These are phyloP conservation scores for Spheniscus mendiculus DNA, from an alignment of 2,113 vertebrate genomes.

Conservation along the genomic window DNA sequence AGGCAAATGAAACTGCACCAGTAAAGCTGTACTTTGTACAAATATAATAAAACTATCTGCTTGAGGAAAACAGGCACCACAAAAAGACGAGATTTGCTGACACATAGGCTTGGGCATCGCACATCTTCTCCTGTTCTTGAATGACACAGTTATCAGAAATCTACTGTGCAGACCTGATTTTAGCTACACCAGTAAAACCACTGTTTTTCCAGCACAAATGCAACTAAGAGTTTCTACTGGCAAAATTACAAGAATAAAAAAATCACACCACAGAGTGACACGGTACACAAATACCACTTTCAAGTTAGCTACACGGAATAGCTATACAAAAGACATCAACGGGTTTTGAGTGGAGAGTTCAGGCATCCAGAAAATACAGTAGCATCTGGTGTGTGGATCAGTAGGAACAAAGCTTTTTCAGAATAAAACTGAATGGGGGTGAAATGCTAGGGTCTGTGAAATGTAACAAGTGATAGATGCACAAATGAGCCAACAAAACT, in stretches of 20 bases:
- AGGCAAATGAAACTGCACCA: not conserved
- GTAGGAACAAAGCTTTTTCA: not conserved
- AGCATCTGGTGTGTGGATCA: not conserved
- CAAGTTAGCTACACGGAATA: not conserved
- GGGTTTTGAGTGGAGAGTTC: not conserved
- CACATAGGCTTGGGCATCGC: not conserved
- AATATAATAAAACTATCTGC: not conserved
- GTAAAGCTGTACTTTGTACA: not conserved
- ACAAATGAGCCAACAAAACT: not conserved
- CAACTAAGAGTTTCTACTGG: not conserved
- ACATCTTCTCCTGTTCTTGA: not conserved
- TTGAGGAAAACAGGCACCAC: not conserved
- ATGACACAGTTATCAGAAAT: not conserved
- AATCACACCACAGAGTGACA: fast-evolving
- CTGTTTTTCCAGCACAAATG: not conserved
- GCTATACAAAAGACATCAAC: not conserved
- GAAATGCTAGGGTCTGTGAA: not conserved
- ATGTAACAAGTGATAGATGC: not conserved
- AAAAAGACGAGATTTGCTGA: not conserved
- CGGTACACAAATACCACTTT: not conserved
- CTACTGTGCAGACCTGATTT: not conserved
- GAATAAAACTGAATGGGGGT: not conserved
- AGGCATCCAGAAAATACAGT: not conserved
- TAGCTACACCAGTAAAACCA: fast-evolving
- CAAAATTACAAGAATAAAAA: not conserved